A percentile compares a stretch with the other conserved stretches of the same genome.
Evolutionary conservation across 2,888 invertebrate genomes (phyloP).

Genomic region (Noctuana brunneofusca): DNA sequence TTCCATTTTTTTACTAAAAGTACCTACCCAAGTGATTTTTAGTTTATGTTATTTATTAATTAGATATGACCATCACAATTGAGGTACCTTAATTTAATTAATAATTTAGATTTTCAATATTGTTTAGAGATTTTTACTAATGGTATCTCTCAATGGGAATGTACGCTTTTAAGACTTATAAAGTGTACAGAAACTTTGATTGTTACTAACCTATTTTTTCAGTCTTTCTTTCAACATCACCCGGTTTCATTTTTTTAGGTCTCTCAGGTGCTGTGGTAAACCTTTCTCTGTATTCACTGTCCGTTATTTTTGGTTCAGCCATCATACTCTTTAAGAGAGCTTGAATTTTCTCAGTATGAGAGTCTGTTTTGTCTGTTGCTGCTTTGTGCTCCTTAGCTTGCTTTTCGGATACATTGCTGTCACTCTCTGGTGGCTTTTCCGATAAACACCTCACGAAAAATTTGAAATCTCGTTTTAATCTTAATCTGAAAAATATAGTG

Average conservation of each 20-base stretch:
- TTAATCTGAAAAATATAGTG: conserved; percentile 39
- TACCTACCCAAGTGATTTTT: too few relatives aligned
- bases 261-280: conserved; percentile 65
- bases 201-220: conserved; percentile 65
- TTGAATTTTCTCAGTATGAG: conserved; percentile 70
- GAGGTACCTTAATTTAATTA: too few relatives aligned
- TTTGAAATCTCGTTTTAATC: conserved; percentile 43
- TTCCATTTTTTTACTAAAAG: too few relatives aligned
- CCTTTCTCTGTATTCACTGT: conserved; percentile 63
- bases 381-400: conserved; percentile 43
- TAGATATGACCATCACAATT: too few relatives aligned
- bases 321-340: conserved; percentile 67
- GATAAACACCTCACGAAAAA: conserved; percentile 44
- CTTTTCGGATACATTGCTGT: conserved; percentile 52
- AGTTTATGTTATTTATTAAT: too few relatives aligned
- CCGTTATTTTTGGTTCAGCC: conserved; percentile 62
- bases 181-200: not conserved
- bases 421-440: conserved; percentile 53
- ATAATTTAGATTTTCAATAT: too few relatives aligned
- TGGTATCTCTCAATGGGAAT: too few relatives aligned
- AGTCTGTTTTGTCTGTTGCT: conserved; percentile 39
- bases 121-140: too few relatives aligned
- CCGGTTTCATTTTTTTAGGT: conserved; percentile 50
- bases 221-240: conserved; percentile 60
- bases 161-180: too few relatives aligned